Evolutionary conservation across 2,888 invertebrate species (phyloP), one percentile per base, ranked within the genome.

Genomic region (Agrotis segetum): DNA sequence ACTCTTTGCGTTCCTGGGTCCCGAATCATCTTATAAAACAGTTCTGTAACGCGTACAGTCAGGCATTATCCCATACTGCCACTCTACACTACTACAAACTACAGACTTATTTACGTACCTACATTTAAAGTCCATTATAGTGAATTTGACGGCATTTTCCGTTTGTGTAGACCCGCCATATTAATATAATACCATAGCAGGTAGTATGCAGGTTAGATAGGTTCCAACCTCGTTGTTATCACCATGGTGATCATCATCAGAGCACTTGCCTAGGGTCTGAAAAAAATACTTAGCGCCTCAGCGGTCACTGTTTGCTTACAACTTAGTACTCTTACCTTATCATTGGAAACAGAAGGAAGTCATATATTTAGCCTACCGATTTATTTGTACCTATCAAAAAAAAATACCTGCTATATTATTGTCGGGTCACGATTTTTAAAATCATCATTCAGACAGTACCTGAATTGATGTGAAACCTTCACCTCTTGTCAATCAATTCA

Each of bases 401-500:
- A 34, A 56, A n/a, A 34, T 17, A 13, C 5, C 5, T n/a, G 24
- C 3, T 24, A 53, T 40, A 40, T 9, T 9, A 34, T 56, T 29
- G 11, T n/a, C 29, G n/a, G 46, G 44, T 24, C 69, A 60, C 29
- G 44, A 56, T 60, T 50, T 19, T 55, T n/a, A 55, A 24, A 53
- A 59, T 3, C 52, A 78, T 19, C 24, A 47, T 50, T 24, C 24
- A n/a, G 34, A 47, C n/a, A 47, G 13, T 34, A 46, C 4, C 46
- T 46, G 16, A 16, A 29, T 29, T 4, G 55, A 61, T 52, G 11
- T 50, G 19, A 24, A 24, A 47, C 66, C 60, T 65, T 75, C 50
- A 74, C 47, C 55, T 47, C 21, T 11, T 17, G 53, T 47, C 24
- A 74, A 65, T 65, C 21, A 79, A 47, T 11, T 56, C 4, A 24